Conservation (phyloP, 35 echinoderm and acorn worm species). For the Amphiura filiformis region DNA sequence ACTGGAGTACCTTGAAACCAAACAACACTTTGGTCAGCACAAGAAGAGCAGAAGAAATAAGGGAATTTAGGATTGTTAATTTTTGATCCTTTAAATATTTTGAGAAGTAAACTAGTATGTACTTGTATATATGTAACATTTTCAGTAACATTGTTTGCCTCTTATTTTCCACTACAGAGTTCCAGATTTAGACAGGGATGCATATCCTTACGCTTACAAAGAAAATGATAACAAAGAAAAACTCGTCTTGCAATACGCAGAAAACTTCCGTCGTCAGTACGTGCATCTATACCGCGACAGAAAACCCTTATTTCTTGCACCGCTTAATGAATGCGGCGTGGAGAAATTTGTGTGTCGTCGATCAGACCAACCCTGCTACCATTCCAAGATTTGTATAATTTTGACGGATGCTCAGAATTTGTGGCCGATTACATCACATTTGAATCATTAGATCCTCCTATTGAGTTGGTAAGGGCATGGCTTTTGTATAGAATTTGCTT, state of each 20-base stretch:
- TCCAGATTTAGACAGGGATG: constrained; percentile 30
- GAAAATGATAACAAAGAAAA: constrained; percentile 87
- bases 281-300: constrained; percentile 94
- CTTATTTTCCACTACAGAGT: not conserved
- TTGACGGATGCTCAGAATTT: constrained; percentile 95
- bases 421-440: constrained; percentile 93
- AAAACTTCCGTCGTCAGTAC: constrained; percentile 96
- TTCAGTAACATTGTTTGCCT: not conserved
- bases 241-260: constrained; percentile 88
- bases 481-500: no score
- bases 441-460: constrained; percentile 57
- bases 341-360: constrained; percentile 96
- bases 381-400: constrained; percentile 81
- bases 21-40: no score
- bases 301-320: constrained; percentile 80
- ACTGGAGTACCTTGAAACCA: no score
- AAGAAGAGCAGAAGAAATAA: not conserved
- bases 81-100: no score
- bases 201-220: constrained; percentile 75
- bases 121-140: not conserved
- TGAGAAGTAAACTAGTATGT: not conserved
- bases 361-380: constrained; percentile 82
- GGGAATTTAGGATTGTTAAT: not conserved
- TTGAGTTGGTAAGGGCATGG: constrained; percentile 75
- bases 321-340: constrained; percentile 81